Evolutionary conservation across 2,113 vertebrate genomes (phyloP).

Genomic region (Aldabrachelys gigantea): DNA sequence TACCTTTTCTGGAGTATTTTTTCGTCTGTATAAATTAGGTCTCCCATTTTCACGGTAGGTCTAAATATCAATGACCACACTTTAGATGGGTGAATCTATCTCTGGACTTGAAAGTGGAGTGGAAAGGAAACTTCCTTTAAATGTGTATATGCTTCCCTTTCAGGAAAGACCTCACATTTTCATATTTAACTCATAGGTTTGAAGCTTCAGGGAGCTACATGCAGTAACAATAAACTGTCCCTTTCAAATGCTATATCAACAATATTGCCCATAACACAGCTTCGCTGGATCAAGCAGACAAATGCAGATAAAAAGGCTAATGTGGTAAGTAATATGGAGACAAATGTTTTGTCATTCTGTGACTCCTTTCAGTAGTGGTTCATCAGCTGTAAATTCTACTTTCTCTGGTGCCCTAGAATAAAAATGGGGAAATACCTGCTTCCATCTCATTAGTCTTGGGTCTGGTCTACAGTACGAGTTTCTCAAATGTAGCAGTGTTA

Average conservation of each 20-base stretch:
- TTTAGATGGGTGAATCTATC: neutral
- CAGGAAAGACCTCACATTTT: neutral
- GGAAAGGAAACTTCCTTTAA: neutral
- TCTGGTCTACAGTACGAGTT: too few relatives aligned
- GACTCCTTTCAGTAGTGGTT: neutral
- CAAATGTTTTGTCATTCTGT: neutral
- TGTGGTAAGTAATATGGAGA: constrained; percentile 80
- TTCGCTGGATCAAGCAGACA: constrained; percentile 93
- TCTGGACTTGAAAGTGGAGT: neutral
- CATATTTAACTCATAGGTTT: constrained; percentile 76
- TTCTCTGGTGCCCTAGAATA: neutral
- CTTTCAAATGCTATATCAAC: constrained; percentile 95
- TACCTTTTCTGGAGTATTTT: neutral
- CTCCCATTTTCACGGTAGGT: neutral
- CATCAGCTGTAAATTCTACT: neutral
- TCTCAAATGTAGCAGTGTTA: too few relatives aligned
- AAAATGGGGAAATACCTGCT: neutral
- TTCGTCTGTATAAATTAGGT: neutral
- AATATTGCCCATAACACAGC: constrained; percentile 92
- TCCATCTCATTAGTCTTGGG: neutral
- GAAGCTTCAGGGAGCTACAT: constrained; percentile 94
- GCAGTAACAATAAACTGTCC: constrained; percentile 94
- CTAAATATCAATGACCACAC: neutral
- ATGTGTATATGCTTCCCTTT: neutral
- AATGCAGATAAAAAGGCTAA: constrained; percentile 88